Conservation (phyloP, 1,140 invertebrate genomes). For the Macrobrachium nipponense region DNA sequence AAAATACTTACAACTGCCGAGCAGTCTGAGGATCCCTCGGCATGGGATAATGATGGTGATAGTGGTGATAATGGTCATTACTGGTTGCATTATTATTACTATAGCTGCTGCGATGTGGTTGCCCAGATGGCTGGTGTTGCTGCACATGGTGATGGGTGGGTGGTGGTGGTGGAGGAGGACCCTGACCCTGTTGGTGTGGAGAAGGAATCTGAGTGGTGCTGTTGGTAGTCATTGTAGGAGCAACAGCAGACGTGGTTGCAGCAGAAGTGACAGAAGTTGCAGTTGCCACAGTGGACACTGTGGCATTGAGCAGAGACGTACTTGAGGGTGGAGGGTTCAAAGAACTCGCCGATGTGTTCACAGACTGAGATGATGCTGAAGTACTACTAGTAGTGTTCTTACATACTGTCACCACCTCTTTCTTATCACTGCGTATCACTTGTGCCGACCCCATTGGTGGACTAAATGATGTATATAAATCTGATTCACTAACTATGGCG, state of each 20-base stretch:
- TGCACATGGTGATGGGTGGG: background rate
- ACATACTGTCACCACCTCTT: slow-evolving; percentile 29
- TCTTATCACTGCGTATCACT: slow-evolving; percentile 4
- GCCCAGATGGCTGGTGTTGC: background rate
- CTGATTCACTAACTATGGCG: slow-evolving; percentile 40
- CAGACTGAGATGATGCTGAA: slow-evolving; percentile 7
- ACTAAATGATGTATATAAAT: slow-evolving; percentile 53
- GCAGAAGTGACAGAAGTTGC: background rate
- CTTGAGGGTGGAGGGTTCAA: slow-evolving; percentile 8
- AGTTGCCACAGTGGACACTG: background rate
- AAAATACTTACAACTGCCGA: slow-evolving; percentile 41
- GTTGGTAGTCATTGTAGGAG: background rate
- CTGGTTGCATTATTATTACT: background rate
- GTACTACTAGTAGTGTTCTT: slow-evolving; percentile 1
- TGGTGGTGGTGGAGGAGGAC: background rate
- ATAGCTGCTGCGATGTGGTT: slow-evolving; percentile 9
- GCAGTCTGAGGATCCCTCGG: slow-evolving; percentile 40
- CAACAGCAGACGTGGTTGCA: slow-evolving; percentile 4
- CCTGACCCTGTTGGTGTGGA: slow-evolving; percentile 19
- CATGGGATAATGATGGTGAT: slow-evolving; percentile 17
- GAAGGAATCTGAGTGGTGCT: slow-evolving; percentile 18
- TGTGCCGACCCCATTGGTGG: slow-evolving; percentile 39
- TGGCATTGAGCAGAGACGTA: slow-evolving; percentile 10
- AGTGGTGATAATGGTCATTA: slow-evolving; percentile 33
- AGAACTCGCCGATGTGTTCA: background rate